phyloP scores from a whole-genome alignment of 35 echinoderm and acorn worm genomes.

The Lytechinus variegatus region DNA sequence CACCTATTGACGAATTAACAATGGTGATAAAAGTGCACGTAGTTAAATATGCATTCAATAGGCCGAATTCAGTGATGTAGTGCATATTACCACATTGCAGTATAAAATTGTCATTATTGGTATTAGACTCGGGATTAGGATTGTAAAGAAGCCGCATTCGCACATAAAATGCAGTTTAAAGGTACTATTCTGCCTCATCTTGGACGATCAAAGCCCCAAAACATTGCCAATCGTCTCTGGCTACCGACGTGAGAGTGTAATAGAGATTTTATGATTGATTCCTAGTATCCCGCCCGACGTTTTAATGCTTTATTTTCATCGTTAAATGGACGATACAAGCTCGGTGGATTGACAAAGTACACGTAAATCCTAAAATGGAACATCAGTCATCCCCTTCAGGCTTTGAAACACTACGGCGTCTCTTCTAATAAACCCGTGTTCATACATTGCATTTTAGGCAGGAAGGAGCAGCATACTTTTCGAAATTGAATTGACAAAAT shows the following conservation, averaged over 20 bases:
- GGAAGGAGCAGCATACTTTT: too few species aligned
- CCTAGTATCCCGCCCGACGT: background rate
- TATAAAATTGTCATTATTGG: too few species aligned
- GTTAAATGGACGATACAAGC: background rate
- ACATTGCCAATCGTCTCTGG: background rate
- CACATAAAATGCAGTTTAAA: background rate
- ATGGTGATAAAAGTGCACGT: too few species aligned
- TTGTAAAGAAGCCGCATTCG: conserved; percentile 18
- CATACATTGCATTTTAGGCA: background rate
- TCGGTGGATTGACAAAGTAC: background rate
- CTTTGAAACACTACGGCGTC: background rate
- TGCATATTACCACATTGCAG: too few species aligned
- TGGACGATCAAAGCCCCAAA: background rate
- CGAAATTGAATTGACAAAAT: too few species aligned
- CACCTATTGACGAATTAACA: too few species aligned
- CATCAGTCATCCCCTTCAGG: background rate
- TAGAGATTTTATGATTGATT: background rate
- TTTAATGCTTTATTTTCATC: background rate
- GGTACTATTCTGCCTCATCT: background rate
- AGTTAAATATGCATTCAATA: too few species aligned
- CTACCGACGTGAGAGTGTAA: background rate
- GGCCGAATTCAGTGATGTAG: too few species aligned
- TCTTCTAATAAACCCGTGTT: background rate
- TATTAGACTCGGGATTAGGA: background rate
- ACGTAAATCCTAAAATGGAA: conserved; percentile 19